Evolutionary conservation across 1,140 invertebrate species (phyloP).

Genomic region (Cardiocondyla obscurior): DNA sequence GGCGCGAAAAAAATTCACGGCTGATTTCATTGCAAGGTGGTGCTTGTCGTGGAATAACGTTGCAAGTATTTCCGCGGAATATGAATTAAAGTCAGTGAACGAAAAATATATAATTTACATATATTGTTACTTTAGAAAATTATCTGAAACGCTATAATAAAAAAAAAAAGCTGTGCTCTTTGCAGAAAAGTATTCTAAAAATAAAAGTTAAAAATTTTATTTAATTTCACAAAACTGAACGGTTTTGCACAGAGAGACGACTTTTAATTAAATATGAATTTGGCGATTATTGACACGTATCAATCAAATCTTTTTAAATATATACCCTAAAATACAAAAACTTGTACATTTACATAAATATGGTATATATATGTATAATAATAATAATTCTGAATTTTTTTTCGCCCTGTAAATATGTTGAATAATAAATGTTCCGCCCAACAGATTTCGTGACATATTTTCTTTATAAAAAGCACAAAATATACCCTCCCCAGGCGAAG

Average conservation of each 20-base stretch:
- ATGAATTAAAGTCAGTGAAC: not conserved
- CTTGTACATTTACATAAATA: no score
- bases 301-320: not conserved
- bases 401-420: not conserved
- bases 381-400: not conserved
- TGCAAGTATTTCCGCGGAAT: not conserved
- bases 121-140: not conserved
- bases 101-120: not conserved
- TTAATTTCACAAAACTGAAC: not conserved
- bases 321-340: not conserved
- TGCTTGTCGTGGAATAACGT: not conserved
- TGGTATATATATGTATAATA: not conserved
- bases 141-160: not conserved
- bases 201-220: not conserved
- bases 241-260: not conserved
- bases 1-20: not conserved
- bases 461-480: conserved; percentile 29
- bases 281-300: not conserved
- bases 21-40: conserved; percentile 34
- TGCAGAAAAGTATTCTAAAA: not conserved
- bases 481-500: not conserved
- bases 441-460: conserved; percentile 12
- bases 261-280: not conserved
- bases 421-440: not conserved
- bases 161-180: not conserved